Evolutionary conservation across 2,113 vertebrate species (phyloP), one percentile per base, ranked within the genome.

Genomic region (Haliaeetus leucogaster): DNA sequence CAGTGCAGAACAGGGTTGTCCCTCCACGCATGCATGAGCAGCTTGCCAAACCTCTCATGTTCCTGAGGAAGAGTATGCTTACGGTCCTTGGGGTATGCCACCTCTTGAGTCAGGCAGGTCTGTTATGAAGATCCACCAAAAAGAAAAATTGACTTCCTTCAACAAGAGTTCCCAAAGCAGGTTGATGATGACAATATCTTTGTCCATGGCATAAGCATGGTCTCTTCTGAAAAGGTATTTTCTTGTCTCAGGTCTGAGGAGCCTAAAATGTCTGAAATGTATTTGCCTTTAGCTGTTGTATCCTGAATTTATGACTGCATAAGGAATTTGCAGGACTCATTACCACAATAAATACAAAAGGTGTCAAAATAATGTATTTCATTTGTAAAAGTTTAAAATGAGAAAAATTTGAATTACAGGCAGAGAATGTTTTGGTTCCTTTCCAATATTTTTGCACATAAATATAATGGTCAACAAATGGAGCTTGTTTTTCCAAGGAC

Each of bases 391-490:
- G 59, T 86, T 95, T 43, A 72, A 88, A 79, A 93, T 53, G 50
- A 96, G 82, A 32, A 84, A 84, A 88, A 72, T 62, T 76, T 85
- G 68, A 89, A 93, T 96, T 93, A 80, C 78, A 86, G 83, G 53
- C 82, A 91, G 71, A 19, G 53, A 79, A 87, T 20, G 47, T 88
- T 77, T 91, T 87, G 66, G 58, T 73, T 65, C 68, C 66, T 94
- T 90, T 95, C 84, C 81, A 95, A 65, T 81, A 73, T 40, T 97
- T 97, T 63, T 88, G 47, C 70, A 66, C 48, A 55, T 91, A 91
- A 94, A 88, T 61, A 52, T 71, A 83, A 67, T 95, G 89, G 91
- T 96, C 16, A 4, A 91, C 53, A 90, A 95, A 88, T 10, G 34
- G 67, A 93, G 38, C 29, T 77, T 83, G 26, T 65, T 86, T 93